Conservation (phyloP, 2,888 invertebrate species). For the Ethmia dodecea region DNA sequence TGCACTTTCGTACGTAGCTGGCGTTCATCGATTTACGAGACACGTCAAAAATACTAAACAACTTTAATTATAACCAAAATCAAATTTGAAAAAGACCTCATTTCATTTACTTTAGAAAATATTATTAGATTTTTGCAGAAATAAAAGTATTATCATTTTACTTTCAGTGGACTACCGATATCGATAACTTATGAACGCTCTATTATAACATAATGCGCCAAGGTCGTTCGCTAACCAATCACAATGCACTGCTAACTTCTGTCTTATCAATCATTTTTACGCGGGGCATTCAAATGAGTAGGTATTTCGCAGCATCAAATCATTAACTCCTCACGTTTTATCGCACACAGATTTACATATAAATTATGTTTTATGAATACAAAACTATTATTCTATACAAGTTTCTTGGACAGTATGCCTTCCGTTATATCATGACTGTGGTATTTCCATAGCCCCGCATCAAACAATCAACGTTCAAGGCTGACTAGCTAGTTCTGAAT, state of each 20-base stretch:
- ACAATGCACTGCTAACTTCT: slow-evolving; percentile 38
- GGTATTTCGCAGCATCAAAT: background rate
- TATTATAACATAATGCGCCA: slow-evolving; percentile 56
- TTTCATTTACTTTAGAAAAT: too few species aligned
- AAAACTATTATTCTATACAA: background rate
- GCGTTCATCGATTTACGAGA: too few species aligned
- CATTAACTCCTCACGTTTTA: too few species aligned
- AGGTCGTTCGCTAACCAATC: slow-evolving; percentile 54
- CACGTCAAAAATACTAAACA: too few species aligned
- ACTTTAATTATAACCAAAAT: too few species aligned
- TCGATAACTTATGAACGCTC: too few species aligned
- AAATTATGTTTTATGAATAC: background rate
- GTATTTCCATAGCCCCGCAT: slow-evolving; percentile 4
- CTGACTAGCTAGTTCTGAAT: slow-evolving; percentile 7
- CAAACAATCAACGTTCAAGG: slow-evolving; percentile 7
- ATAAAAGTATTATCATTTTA: too few species aligned
- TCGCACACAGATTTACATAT: background rate
- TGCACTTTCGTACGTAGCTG: too few species aligned
- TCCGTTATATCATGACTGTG: background rate
- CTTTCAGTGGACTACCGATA: too few species aligned
- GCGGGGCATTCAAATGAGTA: slow-evolving; percentile 28
- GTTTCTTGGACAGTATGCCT: background rate
- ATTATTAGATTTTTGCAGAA: too few species aligned
- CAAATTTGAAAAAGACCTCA: too few species aligned
- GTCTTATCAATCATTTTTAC: slow-evolving; percentile 18